Conservation (phyloP, 2,888 invertebrate genomes). For the Cartodere bifasciata region DNA sequence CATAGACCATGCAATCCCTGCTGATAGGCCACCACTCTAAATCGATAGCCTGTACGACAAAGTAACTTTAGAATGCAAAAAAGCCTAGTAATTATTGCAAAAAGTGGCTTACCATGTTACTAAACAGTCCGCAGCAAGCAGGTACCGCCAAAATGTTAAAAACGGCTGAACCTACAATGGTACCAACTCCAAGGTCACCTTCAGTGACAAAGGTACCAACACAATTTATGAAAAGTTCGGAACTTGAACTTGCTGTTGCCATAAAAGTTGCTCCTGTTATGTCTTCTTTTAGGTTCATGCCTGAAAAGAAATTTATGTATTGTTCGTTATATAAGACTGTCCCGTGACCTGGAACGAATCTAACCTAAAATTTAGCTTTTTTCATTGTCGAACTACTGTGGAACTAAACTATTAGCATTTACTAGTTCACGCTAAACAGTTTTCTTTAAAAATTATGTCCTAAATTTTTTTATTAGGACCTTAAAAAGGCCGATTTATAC, state of each 20-base stretch:
- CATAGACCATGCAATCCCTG: conserved; percentile 61
- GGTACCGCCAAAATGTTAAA: conserved; percentile 68
- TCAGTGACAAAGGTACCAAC: conserved; percentile 70
- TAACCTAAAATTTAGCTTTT: too few species aligned
- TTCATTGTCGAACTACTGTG: too few species aligned
- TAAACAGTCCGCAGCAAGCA: conserved; percentile 57
- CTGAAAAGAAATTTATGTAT: too few species aligned
- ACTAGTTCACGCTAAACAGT: too few species aligned
- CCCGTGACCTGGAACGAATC: too few species aligned
- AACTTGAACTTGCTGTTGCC: conserved; percentile 80
- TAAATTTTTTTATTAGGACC: too few species aligned
- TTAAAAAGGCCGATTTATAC: too few species aligned
- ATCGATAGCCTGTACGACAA: conserved; percentile 42
- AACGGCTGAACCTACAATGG: conserved; percentile 66
- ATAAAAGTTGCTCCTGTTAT: conserved; percentile 84
- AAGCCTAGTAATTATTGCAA: background rate
- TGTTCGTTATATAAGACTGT: too few species aligned
- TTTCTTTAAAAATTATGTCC: too few species aligned
- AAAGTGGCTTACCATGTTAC: conserved; percentile 41
- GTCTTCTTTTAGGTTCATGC: conserved; percentile 54
- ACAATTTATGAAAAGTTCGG: conserved; percentile 75
- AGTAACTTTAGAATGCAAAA: conserved; percentile 6
- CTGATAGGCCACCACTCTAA: conserved; percentile 70
- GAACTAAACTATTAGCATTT: too few species aligned
- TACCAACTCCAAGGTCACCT: conserved; percentile 64